phyloP scores from a whole-genome alignment of 2,888 invertebrate genomes.

The Pteria penguin region DNA sequence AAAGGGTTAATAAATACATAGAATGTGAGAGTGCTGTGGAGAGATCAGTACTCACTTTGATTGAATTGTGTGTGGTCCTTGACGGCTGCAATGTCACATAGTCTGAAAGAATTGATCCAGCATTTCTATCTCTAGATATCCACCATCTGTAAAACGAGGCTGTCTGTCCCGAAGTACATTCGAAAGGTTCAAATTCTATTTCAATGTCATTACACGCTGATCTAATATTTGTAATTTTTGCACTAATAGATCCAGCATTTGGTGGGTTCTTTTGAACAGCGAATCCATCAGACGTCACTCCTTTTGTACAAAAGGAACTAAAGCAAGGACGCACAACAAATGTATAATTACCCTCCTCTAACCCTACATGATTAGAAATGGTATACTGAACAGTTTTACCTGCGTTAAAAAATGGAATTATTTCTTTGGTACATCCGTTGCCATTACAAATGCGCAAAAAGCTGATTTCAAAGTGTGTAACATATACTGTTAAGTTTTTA shows the following conservation, averaged over 20 bases:
- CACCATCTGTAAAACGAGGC: constrained; percentile 6
- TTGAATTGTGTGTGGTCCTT: too few relatives aligned
- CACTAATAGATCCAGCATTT: not conserved
- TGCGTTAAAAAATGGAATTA: not conserved
- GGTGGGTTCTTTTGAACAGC: not conserved
- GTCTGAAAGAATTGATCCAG: too few relatives aligned
- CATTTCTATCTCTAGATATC: too few relatives aligned
- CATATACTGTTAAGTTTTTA: not conserved
- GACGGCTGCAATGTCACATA: too few relatives aligned
- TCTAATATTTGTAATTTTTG: not conserved
- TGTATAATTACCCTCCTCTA: not conserved
- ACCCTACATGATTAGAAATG: not conserved
- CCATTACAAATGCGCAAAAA: not conserved
- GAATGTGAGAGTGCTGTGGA: too few relatives aligned
- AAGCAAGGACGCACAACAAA: constrained; percentile 12
- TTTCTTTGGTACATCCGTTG: not conserved
- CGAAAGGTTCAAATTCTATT: not conserved
- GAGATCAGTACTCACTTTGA: too few relatives aligned
- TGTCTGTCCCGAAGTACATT: not conserved
- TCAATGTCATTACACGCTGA: not conserved
- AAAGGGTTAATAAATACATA: too few relatives aligned
- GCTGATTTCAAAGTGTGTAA: not conserved
- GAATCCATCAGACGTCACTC: constrained; percentile 16
- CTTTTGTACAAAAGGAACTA: not conserved
- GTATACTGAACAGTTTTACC: not conserved